Evolutionary conservation across 2,888 invertebrate genomes (phyloP), one percentile per base, ranked within the genome.

Genomic region (Drosophila pegasa): DNA sequence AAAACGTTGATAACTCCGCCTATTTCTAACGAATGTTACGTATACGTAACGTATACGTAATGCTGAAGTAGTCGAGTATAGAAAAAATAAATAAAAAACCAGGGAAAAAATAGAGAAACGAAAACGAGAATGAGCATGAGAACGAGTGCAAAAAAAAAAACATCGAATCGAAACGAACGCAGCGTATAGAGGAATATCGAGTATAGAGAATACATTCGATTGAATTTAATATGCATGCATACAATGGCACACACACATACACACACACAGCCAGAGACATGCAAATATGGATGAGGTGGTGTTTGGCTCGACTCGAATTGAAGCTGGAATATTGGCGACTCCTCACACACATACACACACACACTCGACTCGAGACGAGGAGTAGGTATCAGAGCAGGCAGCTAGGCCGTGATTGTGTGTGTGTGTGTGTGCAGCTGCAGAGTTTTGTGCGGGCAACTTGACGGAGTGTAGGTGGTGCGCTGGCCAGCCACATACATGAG

Each of bases 1-100:
- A 90, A 88, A 90, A 89, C 90, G 90, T 90, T 88, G 91, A 90
- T 91, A 90, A 90, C 90, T 91, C 90, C 91, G 90, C 90, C 90
- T 90, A 90, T 90, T 90, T 88, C 89, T 87, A 89, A 77, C 85
- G 88, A 83, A 90, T 84, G 74, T 69, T 71, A 84, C 82, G 72
- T 73, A 58, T 66, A 79, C 80, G 79, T 75, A 58, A 27, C 59
- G 73, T 71, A 71, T 75, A 75, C 82, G 83, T 80, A 86, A 83
- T 66, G 65, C 62, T 66, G 71, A 71, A 85, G 66, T 66, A 48
- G 65, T 56, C 57, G 65, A 67, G 65, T 51, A 60, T 6, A 38
- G 29, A 22, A 27, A 37, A 52, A 12, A 55, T 48, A 47, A 55
- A 58, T 60, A 33, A 25, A 25, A 27, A 45, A 45, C 10, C 43